Percentiles rank a stretch among this genome's conserved stretches.
Conservation (phyloP, 2,797 vertebrate genomes). For the Clarias pachynema region DNA sequence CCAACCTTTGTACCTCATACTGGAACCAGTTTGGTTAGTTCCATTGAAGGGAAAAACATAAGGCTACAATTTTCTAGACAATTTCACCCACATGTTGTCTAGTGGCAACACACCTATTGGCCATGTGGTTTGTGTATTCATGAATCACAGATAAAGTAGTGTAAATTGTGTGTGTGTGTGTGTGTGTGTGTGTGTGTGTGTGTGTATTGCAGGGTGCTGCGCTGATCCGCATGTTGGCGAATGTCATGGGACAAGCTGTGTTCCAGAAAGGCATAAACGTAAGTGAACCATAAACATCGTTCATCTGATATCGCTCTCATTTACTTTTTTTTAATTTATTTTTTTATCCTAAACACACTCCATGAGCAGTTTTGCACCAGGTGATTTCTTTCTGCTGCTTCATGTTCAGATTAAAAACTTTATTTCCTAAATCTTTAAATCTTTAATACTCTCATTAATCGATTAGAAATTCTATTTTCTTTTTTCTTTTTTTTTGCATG, state of each 20-base stretch:
- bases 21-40: background rate
- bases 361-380: background rate
- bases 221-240: constrained; percentile 96
- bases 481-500: background rate
- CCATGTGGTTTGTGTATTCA: background rate
- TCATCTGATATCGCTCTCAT: background rate
- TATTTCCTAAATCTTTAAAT: background rate
- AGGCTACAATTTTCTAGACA: background rate
- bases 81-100: background rate
- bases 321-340: background rate
- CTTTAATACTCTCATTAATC: background rate
- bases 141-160: background rate
- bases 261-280: constrained; percentile 96
- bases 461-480: background rate
- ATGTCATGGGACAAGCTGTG: constrained; percentile 93
- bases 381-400: background rate
- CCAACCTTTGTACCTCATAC: background rate
- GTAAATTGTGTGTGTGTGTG: background rate
- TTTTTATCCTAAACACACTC: background rate
- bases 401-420: background rate
- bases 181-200: constrained; percentile 18
- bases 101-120: background rate
- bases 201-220: constrained; percentile 84
- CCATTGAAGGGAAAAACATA: background rate
- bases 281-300: constrained; percentile 67